A percentile compares a stretch with the other conserved stretches of the same genome.
Conservation (phyloP, 1,140 invertebrate species). For the Cherax quadricarinatus region DNA sequence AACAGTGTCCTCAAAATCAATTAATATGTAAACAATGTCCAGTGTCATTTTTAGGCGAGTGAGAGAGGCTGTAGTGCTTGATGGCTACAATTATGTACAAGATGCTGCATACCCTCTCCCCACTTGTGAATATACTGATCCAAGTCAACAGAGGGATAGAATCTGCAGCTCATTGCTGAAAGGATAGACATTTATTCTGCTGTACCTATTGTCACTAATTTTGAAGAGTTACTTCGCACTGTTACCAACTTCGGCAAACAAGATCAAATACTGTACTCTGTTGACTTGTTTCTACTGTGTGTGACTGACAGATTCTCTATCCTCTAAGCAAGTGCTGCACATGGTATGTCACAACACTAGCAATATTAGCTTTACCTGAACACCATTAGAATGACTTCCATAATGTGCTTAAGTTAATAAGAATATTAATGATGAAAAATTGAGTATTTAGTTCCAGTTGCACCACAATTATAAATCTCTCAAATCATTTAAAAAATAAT, state of each 20-base stretch:
- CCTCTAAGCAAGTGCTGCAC: constrained; percentile 65
- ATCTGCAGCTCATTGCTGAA: constrained; percentile 46
- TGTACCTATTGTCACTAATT: neutral
- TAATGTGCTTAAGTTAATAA: neutral
- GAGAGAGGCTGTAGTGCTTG: constrained; percentile 11
- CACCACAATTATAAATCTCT: constrained; percentile 19
- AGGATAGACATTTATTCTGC: constrained; percentile 47
- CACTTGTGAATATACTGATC: constrained; percentile 44
- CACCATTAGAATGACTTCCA: neutral
- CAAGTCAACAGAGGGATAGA: constrained; percentile 63
- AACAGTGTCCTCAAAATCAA: too few relatives aligned
- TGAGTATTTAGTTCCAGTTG: constrained; percentile 9
- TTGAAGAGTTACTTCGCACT: neutral
- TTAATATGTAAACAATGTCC: neutral
- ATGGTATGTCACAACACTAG: constrained; percentile 20
- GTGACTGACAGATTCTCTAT: constrained; percentile 67
- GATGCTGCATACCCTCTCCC: constrained; percentile 49
- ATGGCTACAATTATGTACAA: constrained; percentile 42
- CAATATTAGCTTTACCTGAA: neutral
- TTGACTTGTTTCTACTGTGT: constrained; percentile 61
- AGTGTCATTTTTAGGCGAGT: neutral
- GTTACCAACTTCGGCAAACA: neutral
- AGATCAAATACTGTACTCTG: constrained; percentile 29
- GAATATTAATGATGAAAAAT: neutral
- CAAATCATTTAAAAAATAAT: neutral